Evolutionary conservation across 53 echinoderm and acorn worm genomes (phyloP).

Genomic region (Henricia sp.): DNA sequence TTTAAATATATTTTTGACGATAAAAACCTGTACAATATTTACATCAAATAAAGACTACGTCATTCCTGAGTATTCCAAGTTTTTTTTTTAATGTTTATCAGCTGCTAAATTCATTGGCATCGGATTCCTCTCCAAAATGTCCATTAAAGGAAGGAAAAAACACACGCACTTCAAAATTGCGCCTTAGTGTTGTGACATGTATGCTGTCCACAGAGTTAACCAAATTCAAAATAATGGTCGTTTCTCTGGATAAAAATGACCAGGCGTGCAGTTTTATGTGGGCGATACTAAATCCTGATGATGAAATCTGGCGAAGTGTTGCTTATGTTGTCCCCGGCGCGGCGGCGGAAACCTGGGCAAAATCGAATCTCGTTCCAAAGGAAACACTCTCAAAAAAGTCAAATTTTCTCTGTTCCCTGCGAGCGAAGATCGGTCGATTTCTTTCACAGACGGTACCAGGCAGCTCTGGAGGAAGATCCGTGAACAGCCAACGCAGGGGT

Average conservation of each 20-base stretch:
- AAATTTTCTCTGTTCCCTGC: neutral
- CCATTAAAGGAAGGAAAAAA: neutral
- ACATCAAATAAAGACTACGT: conserved; percentile 24
- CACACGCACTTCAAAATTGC: neutral
- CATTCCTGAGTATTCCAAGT: conserved; percentile 43
- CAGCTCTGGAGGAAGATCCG: neutral
- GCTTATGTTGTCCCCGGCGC: neutral
- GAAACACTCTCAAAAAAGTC: neutral
- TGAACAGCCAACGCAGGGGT: conserved; percentile 34
- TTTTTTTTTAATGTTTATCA: conserved; percentile 8
- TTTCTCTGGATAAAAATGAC: too few species aligned
- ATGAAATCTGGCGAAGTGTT: too few species aligned
- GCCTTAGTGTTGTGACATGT: neutral
- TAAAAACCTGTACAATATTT: conserved; percentile 30
- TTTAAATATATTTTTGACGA: too few species aligned
- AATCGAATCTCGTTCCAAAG: neutral
- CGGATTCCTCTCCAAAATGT: neutral
- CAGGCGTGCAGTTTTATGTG: neutral
- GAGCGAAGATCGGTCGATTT: conserved; percentile 10
- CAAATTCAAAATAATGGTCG: neutral
- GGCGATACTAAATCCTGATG: conserved; percentile 2
- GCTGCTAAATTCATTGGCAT: neutral
- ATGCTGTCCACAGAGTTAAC: conserved; percentile 2
- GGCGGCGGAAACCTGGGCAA: neutral
- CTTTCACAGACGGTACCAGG: conserved; percentile 12